Evolutionary conservation across 2,113 vertebrate genomes (phyloP).

Genomic region (Ciconia maguari): DNA sequence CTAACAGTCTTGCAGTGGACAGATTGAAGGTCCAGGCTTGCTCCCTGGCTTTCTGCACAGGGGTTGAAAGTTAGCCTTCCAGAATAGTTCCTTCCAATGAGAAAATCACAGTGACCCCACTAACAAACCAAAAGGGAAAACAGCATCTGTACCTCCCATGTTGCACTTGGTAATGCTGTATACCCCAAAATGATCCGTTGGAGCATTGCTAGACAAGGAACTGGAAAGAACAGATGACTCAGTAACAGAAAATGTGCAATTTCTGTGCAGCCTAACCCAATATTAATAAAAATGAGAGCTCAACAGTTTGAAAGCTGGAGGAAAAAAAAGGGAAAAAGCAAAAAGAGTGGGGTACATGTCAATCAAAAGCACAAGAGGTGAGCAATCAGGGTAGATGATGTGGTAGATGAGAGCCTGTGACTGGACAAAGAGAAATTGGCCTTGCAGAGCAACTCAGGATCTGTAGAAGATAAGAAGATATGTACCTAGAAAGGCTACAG

Average conservation of each 20-base stretch:
- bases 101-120: background rate
- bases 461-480: background rate
- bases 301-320: background rate
- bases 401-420: background rate
- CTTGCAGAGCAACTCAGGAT: background rate
- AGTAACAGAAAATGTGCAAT: background rate
- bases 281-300: background rate
- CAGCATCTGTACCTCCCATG: background rate
- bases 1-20: background rate
- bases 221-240: background rate
- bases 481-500: background rate
- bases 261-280: background rate
- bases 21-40: background rate
- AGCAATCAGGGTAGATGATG: background rate
- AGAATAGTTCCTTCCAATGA: fast-evolving
- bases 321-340: fast-evolving
- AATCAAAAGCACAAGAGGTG: background rate
- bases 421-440: background rate
- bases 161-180: background rate
- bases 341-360: background rate
- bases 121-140: background rate
- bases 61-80: background rate
- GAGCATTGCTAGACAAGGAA: background rate
- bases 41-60: background rate
- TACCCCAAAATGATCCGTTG: background rate